Percentiles rank a stretch among this genome's conserved stretches.
These are phyloP conservation scores for Acrobasis suavella DNA, from an alignment of 2,888 invertebrate species.

Conservation along the genomic window DNA sequence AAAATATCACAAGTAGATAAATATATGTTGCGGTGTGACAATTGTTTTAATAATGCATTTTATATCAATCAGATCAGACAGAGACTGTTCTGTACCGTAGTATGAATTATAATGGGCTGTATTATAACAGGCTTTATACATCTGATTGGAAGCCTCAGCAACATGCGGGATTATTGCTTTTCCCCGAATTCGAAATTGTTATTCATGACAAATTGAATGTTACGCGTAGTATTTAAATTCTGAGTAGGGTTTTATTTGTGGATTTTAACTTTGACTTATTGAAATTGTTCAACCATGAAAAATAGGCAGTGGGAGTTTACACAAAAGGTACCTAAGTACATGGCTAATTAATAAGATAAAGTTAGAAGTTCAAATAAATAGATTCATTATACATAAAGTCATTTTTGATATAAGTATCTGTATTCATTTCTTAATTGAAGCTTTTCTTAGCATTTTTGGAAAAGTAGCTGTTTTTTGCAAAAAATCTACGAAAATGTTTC, in stretches of 20 bases:
- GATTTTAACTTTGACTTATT: neutral
- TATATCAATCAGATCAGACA: neutral
- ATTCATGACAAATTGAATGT: constrained; percentile 13
- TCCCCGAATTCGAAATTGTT: neutral
- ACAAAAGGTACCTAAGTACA: neutral
- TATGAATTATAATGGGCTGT: neutral
- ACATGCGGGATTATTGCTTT: constrained; percentile 9
- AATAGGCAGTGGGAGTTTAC: neutral
- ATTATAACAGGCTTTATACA: neutral
- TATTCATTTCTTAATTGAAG: no score
- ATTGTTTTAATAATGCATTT: no score
- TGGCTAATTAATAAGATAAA: no score
- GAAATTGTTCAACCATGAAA: neutral
- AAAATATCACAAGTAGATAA: no score
- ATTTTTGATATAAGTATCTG: no score
- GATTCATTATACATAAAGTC: no score
- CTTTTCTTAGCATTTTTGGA: no score
- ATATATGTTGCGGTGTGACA: no score
- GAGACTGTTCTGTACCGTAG: neutral
- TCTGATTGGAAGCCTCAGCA: neutral
- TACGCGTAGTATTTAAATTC: neutral
- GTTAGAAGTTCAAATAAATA: no score
- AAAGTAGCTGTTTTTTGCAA: no score
- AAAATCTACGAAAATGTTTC: no score
- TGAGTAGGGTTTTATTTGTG: neutral